Base-by-base conservation (phyloP, 2,113 vertebrate genomes). In the Nanorana parkeri region DNA sequence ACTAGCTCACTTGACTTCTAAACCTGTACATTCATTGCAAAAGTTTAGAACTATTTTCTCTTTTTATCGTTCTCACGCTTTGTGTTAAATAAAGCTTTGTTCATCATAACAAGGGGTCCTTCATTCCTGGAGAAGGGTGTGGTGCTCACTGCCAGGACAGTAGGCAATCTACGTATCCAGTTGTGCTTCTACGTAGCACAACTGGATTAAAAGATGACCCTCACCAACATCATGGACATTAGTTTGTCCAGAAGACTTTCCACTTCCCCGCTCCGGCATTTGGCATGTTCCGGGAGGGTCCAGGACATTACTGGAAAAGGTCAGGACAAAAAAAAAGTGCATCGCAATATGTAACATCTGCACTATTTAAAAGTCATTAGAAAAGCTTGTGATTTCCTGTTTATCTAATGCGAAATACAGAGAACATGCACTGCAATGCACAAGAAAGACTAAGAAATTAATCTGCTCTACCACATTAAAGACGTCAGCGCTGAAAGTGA, bases 331-430 rank as follows among this genome's bases (percentile, higher is more conserved):
- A 32, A 76, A 26, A 15, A 58, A 61, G 24, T 74, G 64, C 75
- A 68, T 60, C 26, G 36, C 61, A 60, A 60, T 51, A 60, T 32
- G 17, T 60, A 76, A 54, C 80, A 83, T 83, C 72, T 83, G 80
- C 63, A 47, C 29, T 73, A 73, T 76, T 66, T 68, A 68, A 68
- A 47, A 82, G 47, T 76, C 36, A 82, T 60, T 68, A 47, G 17
- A 23, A 56, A 23, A 74, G 68, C n/a, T 24, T 66, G 63, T 51
- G 64, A 68, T 76, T 76, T 83, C 80, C 80, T 76, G 80, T 83
- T 83, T 83, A 76, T 83, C 65, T 51, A 66, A 83, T 3, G 13
- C 24, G 23, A 68, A 67, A 68, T 15, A 24, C 29, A 83, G 21
- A 76, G 19, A 66, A 47, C 23, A 67, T 52, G 29, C 10, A 20